These are phyloP conservation scores for Microcaecilia unicolor DNA, from an alignment of 2,797 vertebrate species.

Conservation along the genomic window DNA sequence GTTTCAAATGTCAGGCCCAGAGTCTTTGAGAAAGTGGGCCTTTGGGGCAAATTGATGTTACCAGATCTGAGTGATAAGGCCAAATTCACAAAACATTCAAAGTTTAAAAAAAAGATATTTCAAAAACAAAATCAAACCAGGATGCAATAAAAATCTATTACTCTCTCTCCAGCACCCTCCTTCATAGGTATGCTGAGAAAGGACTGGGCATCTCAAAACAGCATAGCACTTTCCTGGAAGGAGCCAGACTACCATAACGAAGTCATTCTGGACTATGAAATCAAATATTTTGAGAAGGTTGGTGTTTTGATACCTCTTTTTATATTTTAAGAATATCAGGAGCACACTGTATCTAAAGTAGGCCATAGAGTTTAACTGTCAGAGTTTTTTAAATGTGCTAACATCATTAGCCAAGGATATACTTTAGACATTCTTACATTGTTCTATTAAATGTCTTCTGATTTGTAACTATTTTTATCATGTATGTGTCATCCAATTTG, in stretches of 20 bases:
- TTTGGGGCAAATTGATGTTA: too few relatives aligned
- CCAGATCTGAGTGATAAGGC: too few relatives aligned
- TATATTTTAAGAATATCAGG: too few relatives aligned
- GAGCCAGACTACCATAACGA: constrained; percentile 74
- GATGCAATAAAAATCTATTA: too few relatives aligned
- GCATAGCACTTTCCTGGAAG: constrained; percentile 91
- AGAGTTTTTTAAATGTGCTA: not conserved
- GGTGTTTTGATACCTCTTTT: too few relatives aligned
- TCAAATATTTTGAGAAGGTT: constrained; percentile 97
- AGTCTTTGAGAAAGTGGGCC: too few relatives aligned
- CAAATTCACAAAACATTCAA: too few relatives aligned
- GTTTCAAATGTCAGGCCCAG: too few relatives aligned
- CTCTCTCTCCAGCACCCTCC: constrained; percentile 83
- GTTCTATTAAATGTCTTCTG: not conserved
- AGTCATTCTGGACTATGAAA: constrained; percentile 86
- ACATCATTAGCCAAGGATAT: not conserved
- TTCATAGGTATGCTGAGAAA: constrained; percentile 82
- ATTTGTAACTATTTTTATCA: not conserved
- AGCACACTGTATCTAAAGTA: too few relatives aligned
- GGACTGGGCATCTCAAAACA: constrained; percentile 93
- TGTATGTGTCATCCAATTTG: too few relatives aligned
- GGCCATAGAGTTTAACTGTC: constrained; percentile 11
- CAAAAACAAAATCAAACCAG: too few relatives aligned
- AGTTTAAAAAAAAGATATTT: too few relatives aligned
- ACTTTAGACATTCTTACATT: not conserved